Evolutionary conservation across 2,797 vertebrate genomes (phyloP), one percentile per base, ranked within the genome.

Genomic region (Pseudochirops corinnae): DNA sequence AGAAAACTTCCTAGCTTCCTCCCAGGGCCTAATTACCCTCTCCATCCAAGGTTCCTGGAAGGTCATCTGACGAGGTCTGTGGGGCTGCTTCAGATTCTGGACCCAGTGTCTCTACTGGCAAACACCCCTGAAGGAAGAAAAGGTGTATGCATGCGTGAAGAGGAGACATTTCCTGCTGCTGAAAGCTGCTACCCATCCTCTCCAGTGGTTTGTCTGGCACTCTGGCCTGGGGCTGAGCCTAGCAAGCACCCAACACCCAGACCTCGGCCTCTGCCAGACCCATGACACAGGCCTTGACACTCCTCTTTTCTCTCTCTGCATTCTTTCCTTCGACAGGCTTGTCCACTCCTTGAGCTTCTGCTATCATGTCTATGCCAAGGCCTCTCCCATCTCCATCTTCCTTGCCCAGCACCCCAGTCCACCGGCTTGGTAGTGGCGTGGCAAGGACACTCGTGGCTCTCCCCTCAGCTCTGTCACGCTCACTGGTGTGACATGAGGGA

Each of bases 51-150:
- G 95, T 53, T 62, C 26, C 96, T 28, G 93, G 29, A 50, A 62
- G 46, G 29, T 97, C 94, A 9, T 94, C 57, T 0, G 94, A 95
- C 31, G 55, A 91, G 1, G 16, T 0, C 0, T 0, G 92, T 11
- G 93, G 56, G 1, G 29, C 0, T 5, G 0, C 87, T 39, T 92
- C 94, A 13, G 93, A 91, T 21, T 97, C 97, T 0, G 98, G 96
- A 53, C 98, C 98, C 96, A 99, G 67, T 0, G 97, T 98, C 52
- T 98, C 97, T 31, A 99, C 55, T 0, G 98, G 96, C 39, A 98
- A 96, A 50, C 39, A 87, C 18, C 92, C 97, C 98, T 99, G 90
- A n/a, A 33, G 9, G 7, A 0, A 93, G 74, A 82, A 93, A 93
- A 3, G 31, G 31, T 1, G 0, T 0, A 39, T 11, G 28, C 39